Conservation (phyloP, 2,888 invertebrate genomes). For the Torymus aiolomorphi region DNA sequence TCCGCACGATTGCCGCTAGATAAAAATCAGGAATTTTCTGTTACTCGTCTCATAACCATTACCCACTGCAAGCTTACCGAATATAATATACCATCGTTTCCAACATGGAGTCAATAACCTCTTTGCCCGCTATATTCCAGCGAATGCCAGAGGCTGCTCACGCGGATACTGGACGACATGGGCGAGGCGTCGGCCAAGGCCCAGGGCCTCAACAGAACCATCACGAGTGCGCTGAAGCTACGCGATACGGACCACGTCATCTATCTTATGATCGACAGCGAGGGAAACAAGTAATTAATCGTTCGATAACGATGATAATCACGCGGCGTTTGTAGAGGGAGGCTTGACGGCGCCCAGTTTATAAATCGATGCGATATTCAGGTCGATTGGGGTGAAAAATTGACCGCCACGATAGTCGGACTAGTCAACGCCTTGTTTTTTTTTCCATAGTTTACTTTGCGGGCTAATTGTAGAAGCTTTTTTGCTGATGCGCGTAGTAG, state of each 20-base stretch:
- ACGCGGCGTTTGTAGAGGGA: neutral
- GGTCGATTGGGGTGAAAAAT: too few relatives aligned
- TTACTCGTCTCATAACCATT: too few relatives aligned
- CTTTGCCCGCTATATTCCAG: constrained; percentile 68
- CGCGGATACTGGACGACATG: constrained; percentile 82
- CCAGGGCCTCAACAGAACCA: constrained; percentile 84
- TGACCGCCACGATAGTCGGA: too few relatives aligned
- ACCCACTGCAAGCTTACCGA: neutral
- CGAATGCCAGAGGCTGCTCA: constrained; percentile 80
- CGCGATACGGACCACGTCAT: constrained; percentile 79
- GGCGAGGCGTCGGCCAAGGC: constrained; percentile 85
- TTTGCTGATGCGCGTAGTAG: too few relatives aligned
- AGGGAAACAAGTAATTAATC: constrained; percentile 78
- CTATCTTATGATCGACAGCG: constrained; percentile 78
- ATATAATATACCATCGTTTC: neutral
- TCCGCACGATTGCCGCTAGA: too few relatives aligned
- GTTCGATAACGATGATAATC: neutral
- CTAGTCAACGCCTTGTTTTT: too few relatives aligned
- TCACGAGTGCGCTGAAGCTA: constrained; percentile 84
- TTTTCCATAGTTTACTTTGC: too few relatives aligned
- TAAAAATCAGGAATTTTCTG: too few relatives aligned
- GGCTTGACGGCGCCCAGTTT: neutral
- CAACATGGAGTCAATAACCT: neutral
- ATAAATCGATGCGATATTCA: neutral
- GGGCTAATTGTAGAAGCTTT: too few relatives aligned